Evolutionary conservation across 2,113 vertebrate genomes (phyloP).

Genomic region (Dunckerocampus dactyliophorus): DNA sequence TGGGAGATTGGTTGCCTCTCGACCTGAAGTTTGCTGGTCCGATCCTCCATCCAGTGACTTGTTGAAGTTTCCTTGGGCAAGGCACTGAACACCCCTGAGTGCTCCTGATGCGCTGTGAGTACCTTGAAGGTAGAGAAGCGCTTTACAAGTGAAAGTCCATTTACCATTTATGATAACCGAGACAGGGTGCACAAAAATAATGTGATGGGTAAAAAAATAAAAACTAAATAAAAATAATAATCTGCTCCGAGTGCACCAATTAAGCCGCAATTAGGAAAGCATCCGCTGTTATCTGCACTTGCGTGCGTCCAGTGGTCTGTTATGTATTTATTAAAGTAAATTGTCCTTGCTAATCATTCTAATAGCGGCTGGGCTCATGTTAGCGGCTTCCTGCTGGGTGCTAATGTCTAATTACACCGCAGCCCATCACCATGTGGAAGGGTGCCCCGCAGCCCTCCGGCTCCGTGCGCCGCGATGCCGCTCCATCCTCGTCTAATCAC

Average conservation of each 20-base stretch:
- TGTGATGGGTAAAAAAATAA: no score
- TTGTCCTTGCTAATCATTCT: constrained; percentile 69
- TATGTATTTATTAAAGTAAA: constrained; percentile 69
- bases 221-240: constrained; percentile 31
- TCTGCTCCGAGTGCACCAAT: constrained; percentile 51
- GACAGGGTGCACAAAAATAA: no score
- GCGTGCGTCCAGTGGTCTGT: constrained; percentile 55
- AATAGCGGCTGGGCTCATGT: constrained; percentile 67
- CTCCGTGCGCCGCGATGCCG: constrained; percentile 31
- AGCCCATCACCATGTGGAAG: constrained; percentile 63
- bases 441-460: constrained; percentile 55
- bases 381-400: constrained; percentile 68
- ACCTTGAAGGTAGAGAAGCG: no score
- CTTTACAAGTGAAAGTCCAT: no score
- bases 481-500: constrained; percentile 64
- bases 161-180: no score
- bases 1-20: no score
- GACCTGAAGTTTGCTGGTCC: no score
- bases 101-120: no score
- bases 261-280: constrained; percentile 59
- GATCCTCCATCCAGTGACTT: no score
- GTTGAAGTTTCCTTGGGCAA: no score
- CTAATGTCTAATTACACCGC: constrained; percentile 72
- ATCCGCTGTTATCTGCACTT: constrained; percentile 52
- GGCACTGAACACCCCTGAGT: no score